Conservation (phyloP, 2,113 vertebrate species). For the Tragelaphus imberbis region DNA sequence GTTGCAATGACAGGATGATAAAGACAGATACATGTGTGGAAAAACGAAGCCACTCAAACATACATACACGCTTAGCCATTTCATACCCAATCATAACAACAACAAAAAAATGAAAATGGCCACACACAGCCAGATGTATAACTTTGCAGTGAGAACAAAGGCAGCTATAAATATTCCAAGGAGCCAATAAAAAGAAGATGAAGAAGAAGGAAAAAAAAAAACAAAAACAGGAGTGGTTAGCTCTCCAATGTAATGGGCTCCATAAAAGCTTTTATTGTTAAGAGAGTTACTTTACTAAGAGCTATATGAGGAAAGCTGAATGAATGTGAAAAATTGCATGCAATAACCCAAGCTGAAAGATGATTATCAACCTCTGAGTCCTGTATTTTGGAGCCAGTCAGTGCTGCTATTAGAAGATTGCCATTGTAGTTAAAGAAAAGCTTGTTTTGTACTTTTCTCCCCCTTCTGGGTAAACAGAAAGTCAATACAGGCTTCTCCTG, state of each 20-base stretch:
- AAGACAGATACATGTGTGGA: slow-evolving; percentile 51
- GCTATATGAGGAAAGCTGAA: slow-evolving; percentile 83
- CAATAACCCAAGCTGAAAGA: slow-evolving; percentile 84
- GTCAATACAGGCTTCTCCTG: slow-evolving; percentile 75
- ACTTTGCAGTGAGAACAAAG: slow-evolving; percentile 83
- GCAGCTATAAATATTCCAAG: slow-evolving; percentile 84
- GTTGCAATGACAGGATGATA: slow-evolving; percentile 15
- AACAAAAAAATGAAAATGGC: slow-evolving; percentile 40
- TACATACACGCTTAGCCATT: neutral
- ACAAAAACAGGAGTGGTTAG: slow-evolving; percentile 78
- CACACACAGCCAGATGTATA: slow-evolving; percentile 72
- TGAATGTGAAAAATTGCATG: slow-evolving; percentile 86
- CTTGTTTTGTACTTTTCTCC: slow-evolving; percentile 79
- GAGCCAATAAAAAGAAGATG: slow-evolving; percentile 82
- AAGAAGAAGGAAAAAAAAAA: neutral
- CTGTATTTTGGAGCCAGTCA: slow-evolving; percentile 78
- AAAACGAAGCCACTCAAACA: slow-evolving; percentile 54
- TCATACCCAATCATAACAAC: neutral
- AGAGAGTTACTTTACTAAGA: slow-evolving; percentile 84
- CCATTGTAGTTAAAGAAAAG: slow-evolving; percentile 83
- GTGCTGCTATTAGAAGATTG: slow-evolving; percentile 83
- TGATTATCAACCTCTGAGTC: slow-evolving; percentile 84
- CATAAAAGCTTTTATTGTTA: slow-evolving; percentile 88
- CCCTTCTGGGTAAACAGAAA: slow-evolving; percentile 79
- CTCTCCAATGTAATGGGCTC: slow-evolving; percentile 81